These are phyloP conservation scores for Reticulitermes lucifugus DNA, from an alignment of 2,888 invertebrate species.

Conservation along the genomic window DNA sequence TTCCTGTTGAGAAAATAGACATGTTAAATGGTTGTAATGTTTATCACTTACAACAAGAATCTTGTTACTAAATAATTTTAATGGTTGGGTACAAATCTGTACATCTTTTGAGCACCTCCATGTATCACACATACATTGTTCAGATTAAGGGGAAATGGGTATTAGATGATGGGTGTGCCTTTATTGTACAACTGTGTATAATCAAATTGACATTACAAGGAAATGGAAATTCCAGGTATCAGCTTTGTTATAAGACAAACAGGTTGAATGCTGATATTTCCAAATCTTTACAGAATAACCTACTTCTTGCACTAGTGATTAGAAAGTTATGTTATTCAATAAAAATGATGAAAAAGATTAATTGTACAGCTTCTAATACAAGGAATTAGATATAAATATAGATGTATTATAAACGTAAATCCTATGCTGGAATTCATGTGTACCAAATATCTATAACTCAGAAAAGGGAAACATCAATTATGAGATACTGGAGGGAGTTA, in stretches of 20 bases:
- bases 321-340: no score
- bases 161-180: not conserved
- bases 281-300: no score
- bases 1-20: conserved; percentile 58
- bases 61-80: conserved; percentile 27
- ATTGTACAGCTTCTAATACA: no score
- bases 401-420: no score
- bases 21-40: conserved; percentile 45
- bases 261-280: no score
- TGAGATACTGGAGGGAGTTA: no score
- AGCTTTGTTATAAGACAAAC: not conserved
- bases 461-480: no score
- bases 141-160: not conserved
- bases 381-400: no score
- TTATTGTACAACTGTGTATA: not conserved
- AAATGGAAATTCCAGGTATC: not conserved
- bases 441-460: no score
- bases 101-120: conserved; percentile 52
- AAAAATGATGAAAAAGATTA: no score
- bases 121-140: conserved; percentile 31
- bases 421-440: no score
- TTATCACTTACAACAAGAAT: not conserved
- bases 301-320: no score
- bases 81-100: not conserved
- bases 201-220: not conserved